Evolutionary conservation across 2,797 vertebrate species (phyloP), one percentile per base, ranked within the genome.

Genomic region (Parauchenoglanis ngamensis): DNA sequence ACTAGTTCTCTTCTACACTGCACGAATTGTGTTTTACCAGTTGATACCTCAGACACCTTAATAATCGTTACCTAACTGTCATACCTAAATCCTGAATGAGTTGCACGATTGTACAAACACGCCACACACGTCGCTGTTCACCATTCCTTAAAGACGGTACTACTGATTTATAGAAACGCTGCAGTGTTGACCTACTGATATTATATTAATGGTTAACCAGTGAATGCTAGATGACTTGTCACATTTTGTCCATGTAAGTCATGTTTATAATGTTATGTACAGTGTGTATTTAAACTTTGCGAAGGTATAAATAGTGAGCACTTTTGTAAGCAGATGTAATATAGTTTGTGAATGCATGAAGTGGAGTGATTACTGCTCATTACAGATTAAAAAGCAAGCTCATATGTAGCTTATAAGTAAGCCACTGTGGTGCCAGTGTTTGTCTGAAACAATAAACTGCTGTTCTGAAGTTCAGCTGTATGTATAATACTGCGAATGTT

Each of bases 11-110:
- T 54, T 79, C 23, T 40, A 57, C 13, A 3, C 54, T 40, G 76
- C 76, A 79, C 46, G 17, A 49, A 8, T 12, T 28, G 79, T 44
- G 56, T 82, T 82, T 67, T 21, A 21, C 56, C 59, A 54, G 49
- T 59, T 4, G 57, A 87, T 81, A 86, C 73, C 80, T 87, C 59
- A 82, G 28, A 77, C 63, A 81, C 11, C 49, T 84, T 65, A 63
- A 15, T 23, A 35, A 17, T 78, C 78, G 57, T 82, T 49, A 75
- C 75, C 46, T 49, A 28, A 21, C 35, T 4, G 40, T 40, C 40
- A 40, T 40, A 40, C 40, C 40, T 40, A 40, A 40, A 40, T 3
- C 3, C 40, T 40, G 40, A 75, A 49, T 6, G 25, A 57, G 52
- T 79, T 13, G 76, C 52, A 56, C 76, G 19, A 57, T 56, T 35